Evolutionary conservation across 2,113 vertebrate genomes (phyloP), one percentile per base, ranked within the genome.

Genomic region (Microcebus murinus): DNA sequence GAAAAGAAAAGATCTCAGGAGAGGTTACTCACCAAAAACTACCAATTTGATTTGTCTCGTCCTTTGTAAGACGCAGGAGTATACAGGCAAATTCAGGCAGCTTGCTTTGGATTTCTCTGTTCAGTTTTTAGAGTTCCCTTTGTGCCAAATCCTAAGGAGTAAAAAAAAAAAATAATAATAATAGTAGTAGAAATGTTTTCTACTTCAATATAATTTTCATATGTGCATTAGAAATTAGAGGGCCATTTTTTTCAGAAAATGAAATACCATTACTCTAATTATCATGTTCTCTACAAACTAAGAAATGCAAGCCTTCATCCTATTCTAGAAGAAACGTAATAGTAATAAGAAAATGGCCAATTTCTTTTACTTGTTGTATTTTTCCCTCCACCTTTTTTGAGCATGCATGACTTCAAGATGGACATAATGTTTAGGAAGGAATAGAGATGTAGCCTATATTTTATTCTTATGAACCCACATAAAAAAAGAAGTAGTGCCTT

Each of bases 11-110:
- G 52, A 82, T n/a, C 59, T 11, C 8, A 34, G 67, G 52, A 45
- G 15, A 12, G 15, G 8, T 3, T 68, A 97, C 95, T 96, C 87
- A 97, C 96, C 95, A 13, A 85, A 94, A 86, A 3, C 10, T 68
- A 94, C 74, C 70, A 61, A 14, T 39, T 50, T 3, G 8, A 77
- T 59, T 7, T 20, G 48, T 88, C 85, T 50, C 27, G 45, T 92
- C 84, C 88, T 95, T 94, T 63, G 25, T 2, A 81, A 36, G 59
- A 68, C 8, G 15, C 2, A 71, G 29, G 65, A 87, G 39, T 42
- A 34, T 3, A 6, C 13, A 65, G 25, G 57, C 10, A 57, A 31
- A 76, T 87, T 91, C 89, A 61, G 74, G 68, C 42, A 96, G 57
- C 88, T 94, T 52, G n/a, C 48, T 96, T 39, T 57, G n/a, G 73